These are phyloP conservation scores for Lasioglossum vierecki DNA, from an alignment of 2,888 invertebrate species.

Conservation along the genomic window DNA sequence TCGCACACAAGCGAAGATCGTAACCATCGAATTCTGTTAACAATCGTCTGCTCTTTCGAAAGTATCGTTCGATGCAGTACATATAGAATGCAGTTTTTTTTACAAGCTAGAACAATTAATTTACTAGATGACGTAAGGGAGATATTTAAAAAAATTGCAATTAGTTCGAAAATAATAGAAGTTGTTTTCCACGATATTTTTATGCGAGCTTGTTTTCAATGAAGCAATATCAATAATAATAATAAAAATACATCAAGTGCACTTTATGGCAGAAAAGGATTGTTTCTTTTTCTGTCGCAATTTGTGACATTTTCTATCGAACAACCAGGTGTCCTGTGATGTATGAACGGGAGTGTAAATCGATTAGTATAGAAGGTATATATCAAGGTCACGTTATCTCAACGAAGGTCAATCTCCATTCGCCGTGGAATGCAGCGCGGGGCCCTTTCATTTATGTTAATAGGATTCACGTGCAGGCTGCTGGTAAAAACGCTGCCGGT, in stretches of 20 bases:
- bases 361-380: slow-evolving; percentile 53
- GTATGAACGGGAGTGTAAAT: slow-evolving; percentile 5
- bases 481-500: slow-evolving; percentile 35
- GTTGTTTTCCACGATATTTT: too few relatives aligned
- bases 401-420: slow-evolving; percentile 67
- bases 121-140: too few relatives aligned
- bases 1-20: background rate
- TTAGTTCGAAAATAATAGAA: too few relatives aligned
- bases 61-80: too few relatives aligned
- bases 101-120: too few relatives aligned
- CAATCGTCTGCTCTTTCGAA: too few relatives aligned
- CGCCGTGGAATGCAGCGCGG: slow-evolving; percentile 52
- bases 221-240: too few relatives aligned
- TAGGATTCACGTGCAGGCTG: slow-evolving; percentile 56
- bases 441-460: slow-evolving; percentile 69
- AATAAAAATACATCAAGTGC: too few relatives aligned
- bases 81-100: too few relatives aligned
- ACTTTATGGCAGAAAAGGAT: background rate
- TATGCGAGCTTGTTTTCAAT: too few relatives aligned
- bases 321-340: background rate
- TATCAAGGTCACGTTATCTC: slow-evolving; percentile 63
- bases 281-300: background rate
- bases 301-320: background rate
- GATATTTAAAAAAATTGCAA: too few relatives aligned
- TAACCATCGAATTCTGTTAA: background rate